These are phyloP conservation scores for Rhinoraja longicauda DNA, from an alignment of 2,797 vertebrate species.

Conservation along the genomic window DNA sequence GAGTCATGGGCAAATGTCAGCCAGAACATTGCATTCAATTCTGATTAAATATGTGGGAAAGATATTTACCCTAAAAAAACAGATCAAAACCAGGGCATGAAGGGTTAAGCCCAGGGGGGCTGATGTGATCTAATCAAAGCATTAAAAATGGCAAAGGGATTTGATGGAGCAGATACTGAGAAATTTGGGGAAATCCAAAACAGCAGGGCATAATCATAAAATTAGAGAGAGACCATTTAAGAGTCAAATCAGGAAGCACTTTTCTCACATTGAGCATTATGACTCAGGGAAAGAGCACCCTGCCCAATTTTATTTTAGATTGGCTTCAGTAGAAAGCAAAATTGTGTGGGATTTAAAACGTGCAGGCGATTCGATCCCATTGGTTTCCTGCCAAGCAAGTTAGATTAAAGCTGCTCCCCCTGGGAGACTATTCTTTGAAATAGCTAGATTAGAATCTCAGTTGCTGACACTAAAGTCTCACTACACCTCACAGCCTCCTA, in stretches of 20 bases:
- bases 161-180: neutral
- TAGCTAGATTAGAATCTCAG: slow-evolving; percentile 16
- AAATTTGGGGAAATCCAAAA: neutral
- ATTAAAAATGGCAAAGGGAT: neutral
- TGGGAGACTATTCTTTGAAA: slow-evolving; percentile 9
- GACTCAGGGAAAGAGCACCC: neutral
- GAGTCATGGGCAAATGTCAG: neutral
- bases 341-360: slow-evolving; percentile 15
- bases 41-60: neutral
- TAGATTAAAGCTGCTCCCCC: slow-evolving; percentile 6
- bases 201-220: neutral
- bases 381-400: neutral
- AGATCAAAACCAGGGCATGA: neutral
- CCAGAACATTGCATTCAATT: neutral
- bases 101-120: neutral
- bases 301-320: slow-evolving; percentile 14
- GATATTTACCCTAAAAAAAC: neutral
- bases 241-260: neutral
- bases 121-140: neutral
- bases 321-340: slow-evolving; percentile 10
- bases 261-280: neutral
- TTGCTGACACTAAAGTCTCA: slow-evolving; percentile 5
- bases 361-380: neutral
- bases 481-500: neutral
- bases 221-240: neutral